Evolutionary conservation across 2,797 vertebrate genomes (phyloP).

Genomic region (Sternotherus odoratus): DNA sequence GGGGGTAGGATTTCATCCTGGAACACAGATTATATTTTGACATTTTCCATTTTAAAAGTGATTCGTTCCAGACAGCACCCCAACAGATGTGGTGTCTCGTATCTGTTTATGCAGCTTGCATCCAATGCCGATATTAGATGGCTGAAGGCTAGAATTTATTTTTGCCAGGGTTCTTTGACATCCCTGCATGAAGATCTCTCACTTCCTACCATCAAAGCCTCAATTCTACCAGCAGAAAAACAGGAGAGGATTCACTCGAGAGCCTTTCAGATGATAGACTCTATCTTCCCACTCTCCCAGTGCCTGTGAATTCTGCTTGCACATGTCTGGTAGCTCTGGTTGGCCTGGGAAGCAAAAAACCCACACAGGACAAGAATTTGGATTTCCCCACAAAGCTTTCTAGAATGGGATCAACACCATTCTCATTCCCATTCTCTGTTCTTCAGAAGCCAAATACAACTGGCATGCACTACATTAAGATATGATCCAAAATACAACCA

Average conservation of each 20-base stretch:
- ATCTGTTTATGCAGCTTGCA: neutral
- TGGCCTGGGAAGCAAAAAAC: neutral
- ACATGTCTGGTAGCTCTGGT: neutral
- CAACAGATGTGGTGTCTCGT: neutral
- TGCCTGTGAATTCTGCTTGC: neutral
- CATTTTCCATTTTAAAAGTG: neutral
- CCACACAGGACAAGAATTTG: neutral
- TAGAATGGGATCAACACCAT: neutral
- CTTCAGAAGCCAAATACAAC: too few species aligned
- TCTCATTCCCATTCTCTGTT: neutral
- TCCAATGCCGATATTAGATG: neutral
- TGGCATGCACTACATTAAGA: neutral
- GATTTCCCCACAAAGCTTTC: neutral
- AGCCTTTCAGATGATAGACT: neutral
- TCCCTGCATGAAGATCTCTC: neutral
- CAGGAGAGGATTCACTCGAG: neutral
- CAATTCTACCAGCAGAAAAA: neutral
- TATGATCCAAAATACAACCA: neutral
- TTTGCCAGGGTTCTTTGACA: neutral
- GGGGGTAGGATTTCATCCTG: neutral
- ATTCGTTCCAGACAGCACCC: neutral
- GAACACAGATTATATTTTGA: neutral
- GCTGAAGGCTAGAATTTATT: neutral
- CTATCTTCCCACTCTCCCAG: neutral
- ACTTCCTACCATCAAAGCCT: neutral